A percentile compares a stretch with the other conserved stretches of the same genome.
phyloP scores from a whole-genome alignment of 2,113 vertebrate genomes.

The Ailurus styani region DNA sequence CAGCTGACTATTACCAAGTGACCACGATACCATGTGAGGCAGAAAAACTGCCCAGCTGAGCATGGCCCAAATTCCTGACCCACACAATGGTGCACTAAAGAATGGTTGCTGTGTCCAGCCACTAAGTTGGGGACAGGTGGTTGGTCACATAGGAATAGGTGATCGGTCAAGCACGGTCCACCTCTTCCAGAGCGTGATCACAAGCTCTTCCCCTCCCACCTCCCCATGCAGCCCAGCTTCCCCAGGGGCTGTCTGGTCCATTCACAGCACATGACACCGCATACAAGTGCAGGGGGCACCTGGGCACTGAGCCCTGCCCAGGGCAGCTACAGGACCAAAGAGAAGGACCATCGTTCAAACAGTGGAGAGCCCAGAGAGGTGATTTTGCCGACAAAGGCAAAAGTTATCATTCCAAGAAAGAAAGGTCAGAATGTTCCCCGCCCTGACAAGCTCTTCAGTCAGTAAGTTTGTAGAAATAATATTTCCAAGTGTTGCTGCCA shows the following conservation, averaged over 20 bases:
- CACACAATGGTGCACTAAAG: not conserved
- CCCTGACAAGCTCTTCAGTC: not conserved
- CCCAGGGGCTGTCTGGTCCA: not conserved
- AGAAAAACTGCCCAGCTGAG: not conserved
- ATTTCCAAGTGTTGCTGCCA: not conserved
- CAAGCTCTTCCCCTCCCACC: not conserved
- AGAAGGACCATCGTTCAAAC: not conserved
- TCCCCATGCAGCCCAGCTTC: too few relatives aligned
- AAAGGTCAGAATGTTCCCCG: not conserved
- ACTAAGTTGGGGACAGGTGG: not conserved
- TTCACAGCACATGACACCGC: not conserved
- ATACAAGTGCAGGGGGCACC: not conserved
- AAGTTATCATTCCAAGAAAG: not conserved
- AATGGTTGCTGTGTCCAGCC: not conserved
- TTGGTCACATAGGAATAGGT: not conserved
- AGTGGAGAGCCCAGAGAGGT: not conserved
- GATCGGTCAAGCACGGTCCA: not conserved
- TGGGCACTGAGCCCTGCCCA: not conserved
- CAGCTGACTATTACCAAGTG: not conserved
- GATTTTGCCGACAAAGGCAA: slow-evolving; percentile 1
- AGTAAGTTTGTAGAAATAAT: not conserved
- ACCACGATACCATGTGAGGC: not conserved
- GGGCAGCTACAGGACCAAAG: not conserved
- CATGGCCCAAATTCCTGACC: not conserved
- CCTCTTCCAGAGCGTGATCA: not conserved